Conservation (phyloP, 2,888 invertebrate species). For the Pammene fasciana region DNA sequence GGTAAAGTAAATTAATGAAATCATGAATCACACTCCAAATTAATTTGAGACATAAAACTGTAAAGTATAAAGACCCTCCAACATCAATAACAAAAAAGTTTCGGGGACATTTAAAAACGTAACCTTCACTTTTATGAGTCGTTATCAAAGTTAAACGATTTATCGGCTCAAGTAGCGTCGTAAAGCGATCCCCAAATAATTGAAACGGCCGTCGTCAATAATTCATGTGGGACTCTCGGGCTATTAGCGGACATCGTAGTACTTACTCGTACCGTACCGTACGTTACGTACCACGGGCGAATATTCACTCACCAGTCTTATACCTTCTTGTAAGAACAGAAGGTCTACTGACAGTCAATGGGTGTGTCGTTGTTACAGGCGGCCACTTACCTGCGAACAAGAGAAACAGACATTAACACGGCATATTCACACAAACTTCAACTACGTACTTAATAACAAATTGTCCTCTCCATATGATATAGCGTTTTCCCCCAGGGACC, state of each 20-base stretch:
- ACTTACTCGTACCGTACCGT: not conserved
- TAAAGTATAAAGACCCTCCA: not conserved
- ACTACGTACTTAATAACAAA: not conserved
- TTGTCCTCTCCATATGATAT: not conserved
- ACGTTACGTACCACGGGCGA: too few species aligned
- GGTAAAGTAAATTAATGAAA: too few species aligned
- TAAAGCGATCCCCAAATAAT: conserved; percentile 24
- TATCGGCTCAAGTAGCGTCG: conserved; percentile 25
- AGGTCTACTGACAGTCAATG: not conserved
- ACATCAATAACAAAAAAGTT: conserved; percentile 16
- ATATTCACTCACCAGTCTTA: too few species aligned
- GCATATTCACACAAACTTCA: not conserved
- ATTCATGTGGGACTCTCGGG: conserved; percentile 24
- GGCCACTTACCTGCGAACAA: conserved; percentile 22
- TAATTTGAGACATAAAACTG: not conserved
- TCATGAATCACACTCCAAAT: not conserved
- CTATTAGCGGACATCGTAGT: conserved; percentile 8
- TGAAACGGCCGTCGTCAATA: conserved; percentile 30
- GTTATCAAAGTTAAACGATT: conserved; percentile 31
- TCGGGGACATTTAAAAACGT: conserved; percentile 14
- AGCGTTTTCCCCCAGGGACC: not conserved
- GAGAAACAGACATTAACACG: not conserved
- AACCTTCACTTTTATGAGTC: conserved; percentile 27
- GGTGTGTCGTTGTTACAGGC: not conserved
- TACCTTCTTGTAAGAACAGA: not conserved